A percentile compares a stretch with the other conserved stretches of the same genome.
These are phyloP conservation scores for Martes flavigula DNA, from an alignment of 2,797 vertebrate species.

Conservation along the genomic window DNA sequence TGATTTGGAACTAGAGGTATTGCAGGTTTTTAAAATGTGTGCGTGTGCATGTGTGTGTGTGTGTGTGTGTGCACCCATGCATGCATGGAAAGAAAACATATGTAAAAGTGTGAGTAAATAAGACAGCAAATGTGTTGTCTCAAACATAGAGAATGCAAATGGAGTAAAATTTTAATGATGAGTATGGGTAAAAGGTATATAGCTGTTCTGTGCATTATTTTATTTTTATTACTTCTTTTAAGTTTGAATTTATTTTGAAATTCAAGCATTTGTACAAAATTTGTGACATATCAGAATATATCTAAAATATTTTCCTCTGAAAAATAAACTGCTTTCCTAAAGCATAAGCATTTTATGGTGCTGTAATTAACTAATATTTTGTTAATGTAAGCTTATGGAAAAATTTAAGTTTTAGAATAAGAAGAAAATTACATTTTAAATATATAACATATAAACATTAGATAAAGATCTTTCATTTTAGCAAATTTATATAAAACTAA, in stretches of 20 bases:
- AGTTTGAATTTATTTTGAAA: slow-evolving; percentile 31
- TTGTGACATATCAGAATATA: background rate
- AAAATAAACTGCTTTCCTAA: background rate
- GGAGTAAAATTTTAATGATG: background rate
- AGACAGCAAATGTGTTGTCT: background rate
- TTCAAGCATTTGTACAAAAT: slow-evolving; percentile 8
- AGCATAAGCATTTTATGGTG: background rate
- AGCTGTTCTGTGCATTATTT: background rate
- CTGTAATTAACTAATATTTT: slow-evolving; percentile 1
- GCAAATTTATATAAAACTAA: background rate
- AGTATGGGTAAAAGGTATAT: background rate
- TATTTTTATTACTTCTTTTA: slow-evolving; percentile 17
- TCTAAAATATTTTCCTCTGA: slow-evolving; percentile 42
- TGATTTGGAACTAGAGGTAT: background rate
- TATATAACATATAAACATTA: background rate
- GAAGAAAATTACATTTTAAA: background rate
- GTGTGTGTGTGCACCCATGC: too few relatives aligned
- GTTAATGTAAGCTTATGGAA: background rate
- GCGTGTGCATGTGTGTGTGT: background rate
- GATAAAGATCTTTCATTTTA: background rate
- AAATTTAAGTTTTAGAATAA: background rate
- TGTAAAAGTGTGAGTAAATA: background rate
- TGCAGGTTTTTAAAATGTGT: background rate
- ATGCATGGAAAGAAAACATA: background rate
- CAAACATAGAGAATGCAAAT: background rate